phyloP scores from a whole-genome alignment of 2,888 invertebrate species.

The Cephus sareptanus region DNA sequence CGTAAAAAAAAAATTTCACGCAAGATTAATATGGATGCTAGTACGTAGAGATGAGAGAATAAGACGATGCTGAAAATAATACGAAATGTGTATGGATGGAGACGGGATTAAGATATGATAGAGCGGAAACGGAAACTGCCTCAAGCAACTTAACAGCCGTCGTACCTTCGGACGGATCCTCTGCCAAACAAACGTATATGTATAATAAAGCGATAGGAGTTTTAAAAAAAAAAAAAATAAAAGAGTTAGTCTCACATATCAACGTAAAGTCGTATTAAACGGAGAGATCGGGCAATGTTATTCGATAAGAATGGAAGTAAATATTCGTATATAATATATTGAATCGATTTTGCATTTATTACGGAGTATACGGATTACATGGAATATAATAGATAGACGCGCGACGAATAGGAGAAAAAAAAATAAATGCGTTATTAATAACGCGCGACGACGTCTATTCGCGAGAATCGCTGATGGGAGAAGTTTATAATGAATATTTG shows the following conservation, averaged over 20 bases:
- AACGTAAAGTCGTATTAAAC: constrained; percentile 33
- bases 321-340: constrained; percentile 12
- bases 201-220: neutral
- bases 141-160: constrained; percentile 41
- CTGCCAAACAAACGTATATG: constrained; percentile 43
- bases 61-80: no score
- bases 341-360: constrained; percentile 1
- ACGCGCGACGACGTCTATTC: neutral
- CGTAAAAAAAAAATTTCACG: no score
- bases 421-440: neutral
- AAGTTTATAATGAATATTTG: constrained; percentile 42
- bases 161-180: constrained; percentile 28
- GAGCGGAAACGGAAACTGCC: constrained; percentile 46
- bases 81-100: neutral
- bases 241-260: constrained; percentile 59
- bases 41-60: no score
- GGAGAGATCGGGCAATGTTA: constrained; percentile 37
- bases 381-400: constrained; percentile 19
- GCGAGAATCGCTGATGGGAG: constrained; percentile 16
- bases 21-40: no score
- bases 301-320: constrained; percentile 6
- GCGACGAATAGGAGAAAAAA: constrained; percentile 23
- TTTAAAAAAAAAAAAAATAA: constrained; percentile 14
- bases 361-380: neutral
- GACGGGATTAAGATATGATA: constrained; percentile 13